These are phyloP conservation scores for Drosophila diplacantha DNA, from an alignment of 2,888 invertebrate genomes.

Conservation along the genomic window DNA sequence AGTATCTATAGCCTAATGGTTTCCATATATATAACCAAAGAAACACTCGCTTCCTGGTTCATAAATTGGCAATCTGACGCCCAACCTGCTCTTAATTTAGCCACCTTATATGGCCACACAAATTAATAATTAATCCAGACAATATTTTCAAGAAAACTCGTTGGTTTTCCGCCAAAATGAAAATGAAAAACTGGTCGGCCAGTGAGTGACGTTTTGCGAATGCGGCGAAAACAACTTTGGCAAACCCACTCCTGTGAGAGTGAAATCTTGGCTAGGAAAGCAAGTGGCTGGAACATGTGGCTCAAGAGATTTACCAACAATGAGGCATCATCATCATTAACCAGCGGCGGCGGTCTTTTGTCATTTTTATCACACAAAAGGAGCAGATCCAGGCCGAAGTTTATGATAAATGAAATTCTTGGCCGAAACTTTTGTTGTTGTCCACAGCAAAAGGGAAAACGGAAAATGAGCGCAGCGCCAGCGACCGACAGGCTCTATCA, in stretches of 20 bases:
- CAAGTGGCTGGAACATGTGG: constrained; percentile 62
- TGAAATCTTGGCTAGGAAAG: constrained; percentile 60
- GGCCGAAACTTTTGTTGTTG: constrained; percentile 53
- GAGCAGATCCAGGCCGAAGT: constrained; percentile 12
- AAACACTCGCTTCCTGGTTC: constrained; percentile 19
- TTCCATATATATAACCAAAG: background rate
- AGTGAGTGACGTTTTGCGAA: constrained; percentile 40
- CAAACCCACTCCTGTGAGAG: constrained; percentile 48
- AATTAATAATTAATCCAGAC: constrained; percentile 35
- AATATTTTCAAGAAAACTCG: constrained; percentile 13
- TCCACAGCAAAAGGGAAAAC: constrained; percentile 1
- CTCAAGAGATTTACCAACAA: constrained; percentile 41
- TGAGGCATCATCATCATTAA: constrained; percentile 45
- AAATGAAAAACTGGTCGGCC: constrained; percentile 54
- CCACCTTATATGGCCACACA: constrained; percentile 17
- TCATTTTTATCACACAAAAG: constrained; percentile 46
- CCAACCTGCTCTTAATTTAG: constrained; percentile 33
- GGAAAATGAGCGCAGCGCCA: constrained; percentile 13
- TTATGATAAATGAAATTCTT: constrained; percentile 63
- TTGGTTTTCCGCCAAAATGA: constrained; percentile 60
- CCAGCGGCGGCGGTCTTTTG: constrained; percentile 52
- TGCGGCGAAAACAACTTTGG: constrained; percentile 47
- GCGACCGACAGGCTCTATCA: constrained; percentile 42
- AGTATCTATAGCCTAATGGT: background rate
- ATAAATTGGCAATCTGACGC: constrained; percentile 8